phyloP scores from a whole-genome alignment of 2,888 invertebrate genomes.

The Xanthorhoe designata region DNA sequence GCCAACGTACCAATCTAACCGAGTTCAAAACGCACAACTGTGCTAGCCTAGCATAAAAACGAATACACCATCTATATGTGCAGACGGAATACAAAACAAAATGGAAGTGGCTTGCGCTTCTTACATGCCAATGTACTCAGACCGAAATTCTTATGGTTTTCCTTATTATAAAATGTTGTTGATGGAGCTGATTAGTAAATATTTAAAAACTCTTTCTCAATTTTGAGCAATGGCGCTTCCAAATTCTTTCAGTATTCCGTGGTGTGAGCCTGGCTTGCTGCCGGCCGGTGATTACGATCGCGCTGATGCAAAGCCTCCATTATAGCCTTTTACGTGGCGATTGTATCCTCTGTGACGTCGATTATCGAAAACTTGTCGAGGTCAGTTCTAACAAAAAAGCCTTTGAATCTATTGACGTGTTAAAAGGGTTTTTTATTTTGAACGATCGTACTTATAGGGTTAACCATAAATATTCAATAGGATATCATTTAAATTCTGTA shows the following conservation, averaged over 20 bases:
- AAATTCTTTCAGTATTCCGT: constrained; percentile 20
- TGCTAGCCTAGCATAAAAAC: constrained; percentile 41
- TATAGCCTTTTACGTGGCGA: constrained; percentile 72
- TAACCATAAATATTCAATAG: constrained; percentile 57
- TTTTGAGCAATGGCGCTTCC: constrained; percentile 10
- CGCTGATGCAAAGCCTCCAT: constrained; percentile 65
- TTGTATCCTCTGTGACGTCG: constrained; percentile 72
- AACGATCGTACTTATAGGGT: constrained; percentile 53
- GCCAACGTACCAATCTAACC: constrained; percentile 63
- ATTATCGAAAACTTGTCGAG: constrained; percentile 71
- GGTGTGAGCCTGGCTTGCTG: constrained; percentile 27
- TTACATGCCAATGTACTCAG: constrained; percentile 1
- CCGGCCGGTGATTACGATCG: constrained; percentile 62
- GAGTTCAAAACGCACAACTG: constrained; percentile 60
- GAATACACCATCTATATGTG: constrained; percentile 9
- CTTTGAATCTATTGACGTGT: constrained; percentile 62
- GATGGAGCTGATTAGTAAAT: not conserved
- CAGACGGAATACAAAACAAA: constrained; percentile 9
- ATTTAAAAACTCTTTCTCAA: not conserved
- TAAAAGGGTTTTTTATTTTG: constrained; percentile 60
- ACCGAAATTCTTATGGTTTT: not conserved
- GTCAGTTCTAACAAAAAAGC: constrained; percentile 65
- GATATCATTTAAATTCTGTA: constrained; percentile 57
- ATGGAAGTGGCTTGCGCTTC: constrained; percentile 15
- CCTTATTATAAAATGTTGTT: not conserved